phyloP scores from a whole-genome alignment of 2,797 vertebrate genomes.

The Triplophysa bombifrons region DNA sequence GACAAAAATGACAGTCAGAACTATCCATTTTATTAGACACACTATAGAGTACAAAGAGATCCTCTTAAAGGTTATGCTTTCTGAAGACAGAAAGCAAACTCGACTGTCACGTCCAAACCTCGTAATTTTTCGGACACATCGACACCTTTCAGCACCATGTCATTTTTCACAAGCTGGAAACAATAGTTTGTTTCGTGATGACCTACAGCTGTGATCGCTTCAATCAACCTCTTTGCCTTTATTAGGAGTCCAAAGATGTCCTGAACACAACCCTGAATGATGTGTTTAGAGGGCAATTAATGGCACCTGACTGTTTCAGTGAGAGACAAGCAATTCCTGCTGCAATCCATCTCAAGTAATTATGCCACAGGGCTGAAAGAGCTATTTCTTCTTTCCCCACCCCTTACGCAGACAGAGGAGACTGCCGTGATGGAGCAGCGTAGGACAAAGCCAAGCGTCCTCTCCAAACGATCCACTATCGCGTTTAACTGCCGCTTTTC shows the following conservation, averaged over 20 bases:
- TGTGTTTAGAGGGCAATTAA: conserved; percentile 69
- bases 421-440: conserved; percentile 69
- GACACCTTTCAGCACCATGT: conserved; percentile 29
- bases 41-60: neutral
- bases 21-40: too few relatives aligned
- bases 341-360: conserved; percentile 78
- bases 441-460: conserved; percentile 68
- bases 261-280: conserved; percentile 67
- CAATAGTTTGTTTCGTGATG: conserved; percentile 46
- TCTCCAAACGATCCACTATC: conserved; percentile 71
- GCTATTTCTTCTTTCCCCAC: conserved; percentile 38
- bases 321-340: conserved; percentile 73
- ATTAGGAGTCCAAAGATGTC: conserved; percentile 74
- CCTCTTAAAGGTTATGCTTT: neutral
- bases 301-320: conserved; percentile 74
- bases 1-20: too few relatives aligned
- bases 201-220: conserved; percentile 73
- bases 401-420: conserved; percentile 65
- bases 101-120: neutral
- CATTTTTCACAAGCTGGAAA: conserved; percentile 38
- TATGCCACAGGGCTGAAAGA: conserved; percentile 69
- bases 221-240: conserved; percentile 67
- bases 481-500: conserved; percentile 65
- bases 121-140: conserved; percentile 29
- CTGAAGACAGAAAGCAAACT: neutral